phyloP scores from a whole-genome alignment of 2,113 vertebrate species.

The Natator depressus region DNA sequence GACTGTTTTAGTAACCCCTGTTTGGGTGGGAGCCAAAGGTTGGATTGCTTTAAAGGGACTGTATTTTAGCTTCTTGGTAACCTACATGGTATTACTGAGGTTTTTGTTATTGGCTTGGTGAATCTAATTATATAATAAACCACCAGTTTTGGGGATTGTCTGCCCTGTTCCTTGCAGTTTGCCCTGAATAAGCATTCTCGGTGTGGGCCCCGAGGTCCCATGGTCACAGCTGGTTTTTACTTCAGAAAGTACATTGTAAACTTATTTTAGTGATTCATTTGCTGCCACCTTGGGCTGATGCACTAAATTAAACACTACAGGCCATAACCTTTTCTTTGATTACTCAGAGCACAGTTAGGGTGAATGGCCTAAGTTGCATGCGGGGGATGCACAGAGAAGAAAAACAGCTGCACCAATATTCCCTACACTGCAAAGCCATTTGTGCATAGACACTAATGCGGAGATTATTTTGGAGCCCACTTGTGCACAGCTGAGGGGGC shows the following conservation, averaged over 20 bases:
- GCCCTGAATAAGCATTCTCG: no score
- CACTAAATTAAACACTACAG: neutral
- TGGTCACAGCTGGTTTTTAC: neutral
- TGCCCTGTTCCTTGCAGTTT: no score
- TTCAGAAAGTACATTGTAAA: neutral
- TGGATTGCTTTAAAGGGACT: no score
- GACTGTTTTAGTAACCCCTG: no score
- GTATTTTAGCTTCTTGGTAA: no score
- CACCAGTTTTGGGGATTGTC: no score
- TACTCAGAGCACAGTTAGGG: neutral
- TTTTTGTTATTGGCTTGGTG: no score
- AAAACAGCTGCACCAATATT: neutral
- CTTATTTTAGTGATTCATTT: neutral
- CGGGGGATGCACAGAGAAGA: neutral
- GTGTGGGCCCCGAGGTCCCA: no score
- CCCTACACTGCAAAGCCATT: fast-evolving
- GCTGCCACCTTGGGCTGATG: neutral
- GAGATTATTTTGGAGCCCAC: neutral
- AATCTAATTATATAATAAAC: no score
- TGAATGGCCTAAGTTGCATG: neutral
- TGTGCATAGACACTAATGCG: neutral
- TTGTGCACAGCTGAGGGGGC: neutral
- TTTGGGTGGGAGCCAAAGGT: no score
- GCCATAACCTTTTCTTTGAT: neutral
- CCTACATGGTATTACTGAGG: no score